Base-by-base conservation (phyloP, 1,140 invertebrate genomes). In the Cylas formicarius region DNA sequence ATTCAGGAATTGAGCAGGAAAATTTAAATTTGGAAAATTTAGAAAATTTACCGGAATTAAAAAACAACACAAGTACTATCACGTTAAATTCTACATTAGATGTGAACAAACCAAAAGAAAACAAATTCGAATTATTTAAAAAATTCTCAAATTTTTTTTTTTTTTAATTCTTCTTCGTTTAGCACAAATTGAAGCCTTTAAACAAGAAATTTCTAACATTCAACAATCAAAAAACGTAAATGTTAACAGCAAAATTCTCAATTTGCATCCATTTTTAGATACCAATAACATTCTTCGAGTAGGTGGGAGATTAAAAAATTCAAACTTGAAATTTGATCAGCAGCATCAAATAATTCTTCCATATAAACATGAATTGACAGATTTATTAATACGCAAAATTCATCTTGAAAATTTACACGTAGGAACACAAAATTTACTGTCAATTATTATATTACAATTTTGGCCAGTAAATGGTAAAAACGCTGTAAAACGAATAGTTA, bases 271-370 rank as follows among this genome's bases (percentile, higher is more conserved):
- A 3, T 66, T 67, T 44, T 7, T 68, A n/a, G 62, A 67, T 39
- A 9, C 51, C 7, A 44, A 57, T 16, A 55, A 57, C 19, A 9
- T 72, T 2, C 37, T 72, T 4, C 48, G 63, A 42, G 66, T 68
- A n/a, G 67, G 66, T 9, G 66, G 69, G 6, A 42, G 67, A 14
- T 44, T 70, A 7, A 7, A 44, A 17, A 44, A 60, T 22, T 48
- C 68, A 1, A 31, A 57, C 10, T 36, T 68, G 1, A 21, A 38
- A 4, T 53, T 55, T 33, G 52, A 60, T 13, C 52, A 60, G 20
- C 67, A 65, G 44, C 65, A 71, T 53, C 69, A 66, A 0, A 63
- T 70, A 4, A 28, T 72, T 4, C 32, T 66, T 6, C 23, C 35
- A 7, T 18, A 9, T 17, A 27, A 26, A 18, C 6, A 27, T 28